Percentiles rank a stretch among this genome's conserved stretches.
Evolutionary conservation across 2,888 invertebrate genomes (phyloP).

Genomic region (Drosophila mulleri): DNA sequence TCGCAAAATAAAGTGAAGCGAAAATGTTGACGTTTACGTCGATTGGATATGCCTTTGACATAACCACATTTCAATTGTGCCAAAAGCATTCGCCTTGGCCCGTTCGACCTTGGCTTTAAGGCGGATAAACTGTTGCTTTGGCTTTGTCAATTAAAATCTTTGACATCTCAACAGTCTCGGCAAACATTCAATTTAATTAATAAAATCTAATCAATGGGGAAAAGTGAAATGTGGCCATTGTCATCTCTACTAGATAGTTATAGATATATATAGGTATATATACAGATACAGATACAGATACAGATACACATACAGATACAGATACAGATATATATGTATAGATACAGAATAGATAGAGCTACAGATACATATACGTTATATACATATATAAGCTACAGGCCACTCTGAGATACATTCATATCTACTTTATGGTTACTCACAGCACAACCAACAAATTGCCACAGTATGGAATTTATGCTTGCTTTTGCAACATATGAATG

Average conservation of each 20-base stretch:
- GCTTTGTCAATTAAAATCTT: conserved; percentile 44
- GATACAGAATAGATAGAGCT: no score
- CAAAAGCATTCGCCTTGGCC: neutral
- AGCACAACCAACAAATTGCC: conserved; percentile 9
- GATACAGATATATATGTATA: neutral
- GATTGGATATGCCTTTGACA: conserved; percentile 46
- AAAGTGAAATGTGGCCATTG: conserved; percentile 27
- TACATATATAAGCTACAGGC: neutral
- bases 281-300: neutral
- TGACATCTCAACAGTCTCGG: neutral
- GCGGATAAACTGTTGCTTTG: conserved; percentile 2
- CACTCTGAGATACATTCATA: conserved; percentile 4
- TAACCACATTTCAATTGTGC: conserved; percentile 25
- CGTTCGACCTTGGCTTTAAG: neutral
- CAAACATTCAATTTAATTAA: conserved; percentile 40
- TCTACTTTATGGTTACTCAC: conserved; percentile 7
- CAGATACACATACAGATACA: neutral
- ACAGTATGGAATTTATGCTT: conserved; percentile 52
- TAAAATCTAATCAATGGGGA: conserved; percentile 25
- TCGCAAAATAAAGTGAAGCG: conserved; percentile 25
- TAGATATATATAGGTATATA: neutral
- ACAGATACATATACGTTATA: neutral
- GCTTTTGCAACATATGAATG: conserved; percentile 1
- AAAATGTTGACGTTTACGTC: conserved; percentile 45
- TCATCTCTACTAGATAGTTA: neutral